Evolutionary conservation across 2,888 invertebrate genomes (phyloP), one percentile per base, ranked within the genome.

Genomic region (Baronia brevicornis): DNA sequence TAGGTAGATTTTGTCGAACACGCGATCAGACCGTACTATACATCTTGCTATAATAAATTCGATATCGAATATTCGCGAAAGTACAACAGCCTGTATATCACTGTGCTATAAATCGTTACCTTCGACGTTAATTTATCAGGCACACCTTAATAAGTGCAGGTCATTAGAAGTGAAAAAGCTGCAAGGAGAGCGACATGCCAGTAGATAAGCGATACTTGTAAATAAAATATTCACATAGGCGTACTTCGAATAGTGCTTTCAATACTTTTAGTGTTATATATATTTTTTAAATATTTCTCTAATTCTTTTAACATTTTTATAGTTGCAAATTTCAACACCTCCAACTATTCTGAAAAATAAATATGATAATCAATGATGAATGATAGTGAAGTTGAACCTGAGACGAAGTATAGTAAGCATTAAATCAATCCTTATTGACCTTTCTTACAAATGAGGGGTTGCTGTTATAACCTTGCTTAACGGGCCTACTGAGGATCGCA

Each of bases 1-100:
- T 72, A 67, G 69, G 66, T 75, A 77, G 71, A 63, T 74, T 74
- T 71, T 66, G 66, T 67, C 59, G 57, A 62, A 53, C 80, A 78
- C 79, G 79, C 79, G 77, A 80, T 71, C 64, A 46, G 57, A 58
- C 50, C 56, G 50, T 55, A 55, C n/a, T 8, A 13, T 15, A 26
- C 15, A 20, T 18, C 5, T 21, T 14, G 20, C 19, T 18, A 22
- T 4, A 5, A 12, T 22, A 11, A 24, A 5, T 7, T 25, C 14
- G 25, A 63, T 56, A 64, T 63, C 56, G 51, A 60, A 42, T 51
- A 51, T 55, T 51, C 40, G 37, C 40, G 43, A 41, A 42, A 41
- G 38, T 42, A 41, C 36, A 30, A 26, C 20, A 36, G 10, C 17
- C 60, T 63, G 28, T 9, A 26, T 26, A 21, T 10, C 15, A 11